Percentiles rank a stretch among this genome's conserved stretches.
Conservation (phyloP, 2,797 vertebrate species). For the Oryzias sinensis region DNA sequence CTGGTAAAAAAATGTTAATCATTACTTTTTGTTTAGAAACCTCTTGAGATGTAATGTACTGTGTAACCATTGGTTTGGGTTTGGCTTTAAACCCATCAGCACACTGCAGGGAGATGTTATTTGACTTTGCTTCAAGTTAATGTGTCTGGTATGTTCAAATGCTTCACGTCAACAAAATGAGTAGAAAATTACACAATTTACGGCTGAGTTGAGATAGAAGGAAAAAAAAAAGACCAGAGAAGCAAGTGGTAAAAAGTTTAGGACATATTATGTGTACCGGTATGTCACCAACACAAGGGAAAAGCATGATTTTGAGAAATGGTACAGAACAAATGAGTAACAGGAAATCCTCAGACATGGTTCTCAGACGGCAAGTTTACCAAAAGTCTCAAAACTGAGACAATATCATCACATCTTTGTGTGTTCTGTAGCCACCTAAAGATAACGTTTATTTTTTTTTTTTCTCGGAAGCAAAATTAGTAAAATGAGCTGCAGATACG, state of each 20-base stretch:
- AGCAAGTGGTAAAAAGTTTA: not conserved
- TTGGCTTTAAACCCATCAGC: conserved; percentile 26
- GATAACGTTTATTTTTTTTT: not conserved
- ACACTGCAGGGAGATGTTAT: conserved; percentile 10
- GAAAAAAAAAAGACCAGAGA: not conserved
- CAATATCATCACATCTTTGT: not conserved
- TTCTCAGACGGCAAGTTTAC: not conserved
- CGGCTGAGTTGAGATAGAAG: too few species aligned
- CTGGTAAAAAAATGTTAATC: conserved; percentile 9
- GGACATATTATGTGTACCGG: not conserved
- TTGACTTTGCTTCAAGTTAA: not conserved
- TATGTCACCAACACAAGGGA: not conserved
- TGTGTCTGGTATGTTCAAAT: not conserved
- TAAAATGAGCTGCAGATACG: not conserved
- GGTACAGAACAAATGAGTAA: not conserved
- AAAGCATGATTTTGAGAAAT: not conserved
- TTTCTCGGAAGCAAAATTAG: not conserved
- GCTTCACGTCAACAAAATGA: not conserved
- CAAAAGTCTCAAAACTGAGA: not conserved
- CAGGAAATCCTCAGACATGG: not conserved
- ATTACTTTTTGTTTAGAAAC: conserved; percentile 32
- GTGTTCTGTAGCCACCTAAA: not conserved
- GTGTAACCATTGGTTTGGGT: conserved; percentile 17
- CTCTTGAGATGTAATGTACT: not conserved
- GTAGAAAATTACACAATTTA: too few species aligned